phyloP scores from a whole-genome alignment of 1,140 invertebrate genomes.

The Aporrectodea caliginosa region DNA sequence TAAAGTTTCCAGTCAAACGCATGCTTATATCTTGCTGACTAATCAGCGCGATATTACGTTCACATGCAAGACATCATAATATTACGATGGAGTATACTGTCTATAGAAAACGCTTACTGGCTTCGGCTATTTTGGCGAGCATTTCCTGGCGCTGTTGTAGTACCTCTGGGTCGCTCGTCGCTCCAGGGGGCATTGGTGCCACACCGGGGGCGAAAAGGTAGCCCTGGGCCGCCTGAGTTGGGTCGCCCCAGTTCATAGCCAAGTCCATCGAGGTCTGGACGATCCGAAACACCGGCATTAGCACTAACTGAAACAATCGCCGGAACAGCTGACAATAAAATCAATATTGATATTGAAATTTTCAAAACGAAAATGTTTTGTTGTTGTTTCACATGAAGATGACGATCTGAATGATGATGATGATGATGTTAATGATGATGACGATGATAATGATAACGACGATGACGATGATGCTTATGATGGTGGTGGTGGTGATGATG shows the following conservation, averaged over 20 bases:
- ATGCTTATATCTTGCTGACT: too few species aligned
- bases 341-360: not conserved
- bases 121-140: not conserved
- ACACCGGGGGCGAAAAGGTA: conserved; percentile 5
- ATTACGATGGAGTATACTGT: too few species aligned
- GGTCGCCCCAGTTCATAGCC: conserved; percentile 14
- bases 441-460: not conserved
- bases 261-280: conserved; percentile 6
- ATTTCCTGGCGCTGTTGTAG: not conserved
- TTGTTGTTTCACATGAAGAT: not conserved
- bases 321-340: not conserved
- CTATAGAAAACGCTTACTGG: not conserved
- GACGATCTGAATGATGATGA: not conserved
- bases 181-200: conserved; percentile 5
- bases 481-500: too few species aligned
- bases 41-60: too few species aligned
- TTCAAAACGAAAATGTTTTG: not conserved
- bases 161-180: not conserved
- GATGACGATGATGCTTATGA: not conserved
- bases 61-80: too few species aligned
- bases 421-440: not conserved
- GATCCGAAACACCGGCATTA: not conserved
- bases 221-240: conserved; percentile 1
- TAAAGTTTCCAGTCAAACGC: too few species aligned
- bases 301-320: not conserved